Evolutionary conservation across 2,888 invertebrate species (phyloP).

Genomic region (Pristionchus japonicus): DNA sequence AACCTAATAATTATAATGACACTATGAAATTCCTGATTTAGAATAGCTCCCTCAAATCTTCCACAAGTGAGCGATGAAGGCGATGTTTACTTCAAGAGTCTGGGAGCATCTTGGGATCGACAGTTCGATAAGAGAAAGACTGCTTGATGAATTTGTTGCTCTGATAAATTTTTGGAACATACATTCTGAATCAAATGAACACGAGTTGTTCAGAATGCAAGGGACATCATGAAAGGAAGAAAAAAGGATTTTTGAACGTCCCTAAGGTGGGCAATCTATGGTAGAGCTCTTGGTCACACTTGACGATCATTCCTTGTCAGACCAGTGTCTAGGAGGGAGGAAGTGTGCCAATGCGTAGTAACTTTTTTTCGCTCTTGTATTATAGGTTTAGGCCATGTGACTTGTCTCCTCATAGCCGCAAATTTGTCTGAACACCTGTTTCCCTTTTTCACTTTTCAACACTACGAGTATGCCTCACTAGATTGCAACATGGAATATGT

Average conservation of each 20-base stretch:
- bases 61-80: not conserved
- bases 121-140: not conserved
- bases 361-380: no score
- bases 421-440: constrained; percentile 19
- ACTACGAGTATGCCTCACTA: not conserved
- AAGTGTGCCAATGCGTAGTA: no score
- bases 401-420: no score
- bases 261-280: no score
- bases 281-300: no score
- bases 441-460: not conserved
- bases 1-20: no score
- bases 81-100: not conserved
- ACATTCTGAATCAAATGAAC: not conserved
- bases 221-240: not conserved
- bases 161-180: not conserved
- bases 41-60: no score
- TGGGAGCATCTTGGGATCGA: not conserved
- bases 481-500: not conserved
- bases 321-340: no score
- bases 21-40: no score
- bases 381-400: no score
- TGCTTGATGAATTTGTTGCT: not conserved
- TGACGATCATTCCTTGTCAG: no score
- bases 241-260: no score
- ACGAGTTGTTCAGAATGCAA: not conserved